Base-by-base conservation (phyloP, 2,113 vertebrate genomes). In the Tychaedon coryphoeus region DNA sequence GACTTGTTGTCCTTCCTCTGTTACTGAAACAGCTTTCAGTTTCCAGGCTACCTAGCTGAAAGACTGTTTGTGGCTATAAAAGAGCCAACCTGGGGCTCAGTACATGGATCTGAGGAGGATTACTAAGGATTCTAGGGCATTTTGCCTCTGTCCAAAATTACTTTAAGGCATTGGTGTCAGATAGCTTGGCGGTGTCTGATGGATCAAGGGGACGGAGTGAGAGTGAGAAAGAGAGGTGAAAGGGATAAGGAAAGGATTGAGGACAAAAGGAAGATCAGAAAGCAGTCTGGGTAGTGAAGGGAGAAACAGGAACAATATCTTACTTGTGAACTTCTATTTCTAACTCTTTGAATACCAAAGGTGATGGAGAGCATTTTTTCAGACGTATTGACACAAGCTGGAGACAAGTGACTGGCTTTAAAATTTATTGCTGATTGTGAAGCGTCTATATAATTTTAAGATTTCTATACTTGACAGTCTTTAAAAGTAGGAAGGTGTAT, bases 71-170 rank as follows among this genome's bases (percentile, higher is more conserved):
- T 95, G 96, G 94, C 97, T 97, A 93, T 93, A 96, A 94, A 96
- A 97, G 90, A 97, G 96, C 96, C 97, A 97, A 97, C 95, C 95
- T 20, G 22, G 88, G 33, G 92, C 97, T 98, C 97, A 98, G 97
- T 95, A 95, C 97, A 81, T 88, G 97, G 96, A 98, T 98, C 97
- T 97, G 97, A 97, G 92, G 79, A 42, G 96, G 98, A 98, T 98
- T 98, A 98, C 97, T 97, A 95, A 97, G 97, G 98, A 98, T 98
- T 98, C 97, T 81, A 86, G 92, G 95, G 97, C 96, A 97, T 97
- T 98, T 98, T 97, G 95, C 97, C 96, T 98, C 97, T 97, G 97
- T 97, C 97, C 97, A 96, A 98, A 98, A 98, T 98, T 97, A 98
- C 97, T 97, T 98, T 97, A 97, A 98, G 95, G 96, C 95, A 96